Evolutionary conservation across 2,113 vertebrate species (phyloP).

Genomic region (Heterotilapia buettikoferi): DNA sequence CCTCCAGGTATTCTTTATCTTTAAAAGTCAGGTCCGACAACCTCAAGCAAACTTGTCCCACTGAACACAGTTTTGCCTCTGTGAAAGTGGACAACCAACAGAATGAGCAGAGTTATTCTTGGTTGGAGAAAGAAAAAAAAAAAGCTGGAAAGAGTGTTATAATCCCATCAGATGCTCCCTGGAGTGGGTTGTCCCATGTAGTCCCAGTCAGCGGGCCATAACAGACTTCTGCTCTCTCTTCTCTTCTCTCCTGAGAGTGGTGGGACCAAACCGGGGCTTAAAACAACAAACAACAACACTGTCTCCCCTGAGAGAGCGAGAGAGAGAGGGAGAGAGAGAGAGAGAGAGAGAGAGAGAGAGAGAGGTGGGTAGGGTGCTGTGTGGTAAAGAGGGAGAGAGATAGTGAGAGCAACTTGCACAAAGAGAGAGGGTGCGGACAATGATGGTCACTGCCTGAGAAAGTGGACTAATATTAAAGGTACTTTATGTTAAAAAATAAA

Average conservation of each 20-base stretch:
- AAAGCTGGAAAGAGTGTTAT: slow-evolving; percentile 33
- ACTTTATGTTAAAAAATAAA: neutral
- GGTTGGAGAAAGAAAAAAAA: slow-evolving; percentile 21
- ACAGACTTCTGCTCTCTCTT: slow-evolving; percentile 36
- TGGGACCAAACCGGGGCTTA: slow-evolving; percentile 62
- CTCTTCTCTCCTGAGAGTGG: slow-evolving; percentile 61
- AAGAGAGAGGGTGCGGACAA: neutral
- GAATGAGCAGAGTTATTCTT: slow-evolving; percentile 23
- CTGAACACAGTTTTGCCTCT: neutral
- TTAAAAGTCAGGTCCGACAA: neutral
- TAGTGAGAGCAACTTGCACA: neutral
- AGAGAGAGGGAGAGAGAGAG: neutral
- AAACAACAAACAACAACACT: slow-evolving; percentile 68
- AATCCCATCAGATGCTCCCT: slow-evolving; percentile 65
- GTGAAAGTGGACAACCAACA: slow-evolving; percentile 2
- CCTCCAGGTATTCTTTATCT: neutral
- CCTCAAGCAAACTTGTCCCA: neutral
- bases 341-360: slow-evolving; percentile 4
- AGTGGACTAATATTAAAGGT: neutral
- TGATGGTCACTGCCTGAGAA: neutral
- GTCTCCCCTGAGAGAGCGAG: slow-evolving; percentile 41
- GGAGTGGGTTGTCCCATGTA: slow-evolving; percentile 45
- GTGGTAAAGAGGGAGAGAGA: neutral
- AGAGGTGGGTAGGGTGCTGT: neutral
- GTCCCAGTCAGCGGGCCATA: slow-evolving; percentile 45